Percentiles rank a stretch among this genome's conserved stretches.
Evolutionary conservation across 2,797 vertebrate genomes (phyloP).

Genomic region (Loriculus beryllinus): DNA sequence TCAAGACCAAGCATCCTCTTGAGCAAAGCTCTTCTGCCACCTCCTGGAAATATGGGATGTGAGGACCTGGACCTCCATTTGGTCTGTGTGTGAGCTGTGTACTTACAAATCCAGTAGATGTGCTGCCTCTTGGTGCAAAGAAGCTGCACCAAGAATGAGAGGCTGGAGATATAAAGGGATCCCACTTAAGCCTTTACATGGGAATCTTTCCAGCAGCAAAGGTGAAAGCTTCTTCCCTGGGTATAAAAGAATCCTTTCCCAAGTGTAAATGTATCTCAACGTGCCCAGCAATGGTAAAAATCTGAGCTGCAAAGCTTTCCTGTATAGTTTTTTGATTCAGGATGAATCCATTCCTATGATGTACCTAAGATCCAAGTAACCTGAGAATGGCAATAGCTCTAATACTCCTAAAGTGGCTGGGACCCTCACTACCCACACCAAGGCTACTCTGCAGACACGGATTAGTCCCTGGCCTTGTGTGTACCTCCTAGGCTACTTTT

Average conservation of each 20-base stretch:
- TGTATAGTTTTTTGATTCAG: neutral
- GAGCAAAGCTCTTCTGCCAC: constrained; percentile 54
- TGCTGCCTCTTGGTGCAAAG: neutral
- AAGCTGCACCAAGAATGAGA: neutral
- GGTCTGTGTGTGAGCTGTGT: neutral
- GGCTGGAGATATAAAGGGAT: neutral
- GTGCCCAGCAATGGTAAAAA: neutral
- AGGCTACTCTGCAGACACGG: neutral
- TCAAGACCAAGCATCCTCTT: neutral
- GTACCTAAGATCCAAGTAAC: neutral
- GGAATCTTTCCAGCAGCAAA: neutral
- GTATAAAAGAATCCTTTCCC: neutral
- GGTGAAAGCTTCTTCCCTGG: neutral
- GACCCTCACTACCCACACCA: neutral
- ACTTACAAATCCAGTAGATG: neutral
- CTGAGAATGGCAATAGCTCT: neutral
- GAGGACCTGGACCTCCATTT: neutral
- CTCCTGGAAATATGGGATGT: constrained; percentile 17
- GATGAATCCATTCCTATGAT: neutral
- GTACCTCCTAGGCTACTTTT: neutral
- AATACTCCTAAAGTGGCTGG: neutral
- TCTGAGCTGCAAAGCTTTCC: neutral
- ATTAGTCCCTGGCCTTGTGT: neutral
- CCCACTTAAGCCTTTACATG: neutral
- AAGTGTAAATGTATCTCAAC: neutral